Conservation (phyloP, 2,888 invertebrate species). For the Epiblema foenella region DNA sequence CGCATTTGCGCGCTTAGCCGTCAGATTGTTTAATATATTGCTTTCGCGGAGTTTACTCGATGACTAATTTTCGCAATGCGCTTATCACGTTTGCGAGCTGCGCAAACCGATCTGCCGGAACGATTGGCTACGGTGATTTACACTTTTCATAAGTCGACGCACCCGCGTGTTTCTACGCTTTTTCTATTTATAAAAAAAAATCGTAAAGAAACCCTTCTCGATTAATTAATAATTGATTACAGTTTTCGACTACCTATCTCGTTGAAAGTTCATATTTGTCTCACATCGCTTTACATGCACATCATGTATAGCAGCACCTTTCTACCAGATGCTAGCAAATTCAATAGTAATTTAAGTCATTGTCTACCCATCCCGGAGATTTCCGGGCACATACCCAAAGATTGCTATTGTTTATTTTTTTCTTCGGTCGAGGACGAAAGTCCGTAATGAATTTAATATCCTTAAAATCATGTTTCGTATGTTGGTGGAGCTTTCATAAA, state of each 20-base stretch:
- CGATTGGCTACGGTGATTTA: conserved; percentile 35
- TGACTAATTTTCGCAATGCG: conserved; percentile 48
- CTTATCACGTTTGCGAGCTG: conserved; percentile 46
- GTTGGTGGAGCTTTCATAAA: not conserved
- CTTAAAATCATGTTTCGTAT: not conserved
- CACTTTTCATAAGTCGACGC: conserved; percentile 21
- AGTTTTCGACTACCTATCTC: not conserved
- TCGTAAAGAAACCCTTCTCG: no score
- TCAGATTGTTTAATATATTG: conserved; percentile 66
- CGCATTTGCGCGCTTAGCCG: conserved; percentile 67
- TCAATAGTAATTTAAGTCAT: no score
- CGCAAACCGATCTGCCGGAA: conserved; percentile 44
- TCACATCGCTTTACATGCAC: not conserved
- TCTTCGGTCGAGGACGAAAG: no score
- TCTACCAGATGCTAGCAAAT: not conserved
- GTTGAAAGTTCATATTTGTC: not conserved
- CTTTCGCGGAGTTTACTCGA: conserved; percentile 51
- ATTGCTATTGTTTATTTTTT: no score
- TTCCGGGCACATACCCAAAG: no score
- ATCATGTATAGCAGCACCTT: not conserved
- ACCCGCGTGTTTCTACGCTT: not conserved
- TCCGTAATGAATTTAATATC: no score
- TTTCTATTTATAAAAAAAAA: no score
- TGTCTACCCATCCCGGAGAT: no score
- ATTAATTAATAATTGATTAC: not conserved